Evolutionary conservation across 2,113 vertebrate species (phyloP), one percentile per base, ranked within the genome.

Genomic region (Chrysemys picta): DNA sequence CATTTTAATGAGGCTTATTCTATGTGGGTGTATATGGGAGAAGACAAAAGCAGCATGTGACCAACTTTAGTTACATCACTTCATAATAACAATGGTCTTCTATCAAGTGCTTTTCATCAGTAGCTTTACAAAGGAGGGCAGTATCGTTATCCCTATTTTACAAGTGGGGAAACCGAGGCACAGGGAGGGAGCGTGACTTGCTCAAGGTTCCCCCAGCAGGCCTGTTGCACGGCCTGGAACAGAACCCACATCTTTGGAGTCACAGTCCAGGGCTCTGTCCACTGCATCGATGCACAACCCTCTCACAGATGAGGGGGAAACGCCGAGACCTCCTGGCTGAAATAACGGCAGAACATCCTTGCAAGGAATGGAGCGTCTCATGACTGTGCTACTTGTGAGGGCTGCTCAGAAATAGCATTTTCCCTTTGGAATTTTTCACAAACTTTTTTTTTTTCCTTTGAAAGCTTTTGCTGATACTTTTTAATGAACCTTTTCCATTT

Each of bases 111-210:
- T 38, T 42, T 38, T 10, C 72, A 1, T 19, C 29, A 52, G 42
- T 8, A 76, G 45, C 38, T 47, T 2, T 1, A n/a, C 0, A 19
- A 75, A 42, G 10, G 69, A 75, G 85, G 57, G 0, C 24, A 76
- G 52, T 53, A 12, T 49, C 54, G 11, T 35, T 72, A 3, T 12
- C 50, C 85, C 38, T 35, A 10, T 12, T 53, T 53, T 24, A 2
- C 1, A 1, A n/a, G 1, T 59, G 89, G 72, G 47, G 45, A n/a
- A 86, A 11, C 19, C 6, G n/a, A 35, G 69, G 29, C 9, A 7
- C 6, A 2, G 3, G 25, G 6, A 13, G 52, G 45, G 25, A 1
- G 53, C 62, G 24, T 0, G 21, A 79, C 17, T 0, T 1, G 69
- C 82, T 76, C 47, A 25, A 50, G 24, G 90, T 5, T 5, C 42